These are phyloP conservation scores for Ictalurus furcatus DNA, from an alignment of 2,113 vertebrate species.

Conservation along the genomic window DNA sequence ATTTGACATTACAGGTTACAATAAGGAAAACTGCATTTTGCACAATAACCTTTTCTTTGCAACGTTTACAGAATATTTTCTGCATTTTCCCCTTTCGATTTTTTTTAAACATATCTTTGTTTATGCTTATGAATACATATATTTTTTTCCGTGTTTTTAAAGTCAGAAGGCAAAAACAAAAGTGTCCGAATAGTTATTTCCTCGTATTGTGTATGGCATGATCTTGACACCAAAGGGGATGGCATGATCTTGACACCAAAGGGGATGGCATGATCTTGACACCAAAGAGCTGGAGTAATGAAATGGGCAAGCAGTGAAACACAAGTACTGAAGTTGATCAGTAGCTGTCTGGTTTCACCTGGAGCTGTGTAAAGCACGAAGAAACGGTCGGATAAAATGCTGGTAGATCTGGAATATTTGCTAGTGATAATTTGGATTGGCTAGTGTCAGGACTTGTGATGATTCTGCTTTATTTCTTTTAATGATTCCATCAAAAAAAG, in stretches of 20 bases:
- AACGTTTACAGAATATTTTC: neutral
- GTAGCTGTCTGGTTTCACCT: neutral
- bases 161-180: neutral
- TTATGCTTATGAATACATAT: too few relatives aligned
- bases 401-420: neutral
- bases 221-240: neutral
- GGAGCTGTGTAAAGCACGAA: neutral
- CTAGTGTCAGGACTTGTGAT: neutral
- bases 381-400: neutral
- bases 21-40: too few relatives aligned
- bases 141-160: too few relatives aligned
- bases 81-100: neutral
- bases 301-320: constrained; percentile 26
- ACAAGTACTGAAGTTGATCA: neutral
- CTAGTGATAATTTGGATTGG: too few relatives aligned
- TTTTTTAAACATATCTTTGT: too few relatives aligned
- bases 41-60: too few relatives aligned
- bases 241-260: too few relatives aligned
- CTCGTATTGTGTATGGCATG: neutral
- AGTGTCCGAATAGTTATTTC: neutral
- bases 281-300: neutral
- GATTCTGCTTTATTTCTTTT: neutral
- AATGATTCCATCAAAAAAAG: neutral
- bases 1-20: neutral
- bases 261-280: neutral